Evolutionary conservation across 2,113 vertebrate genomes (phyloP), one percentile per base, ranked within the genome.

Genomic region (Todiramphus saurophagus): DNA sequence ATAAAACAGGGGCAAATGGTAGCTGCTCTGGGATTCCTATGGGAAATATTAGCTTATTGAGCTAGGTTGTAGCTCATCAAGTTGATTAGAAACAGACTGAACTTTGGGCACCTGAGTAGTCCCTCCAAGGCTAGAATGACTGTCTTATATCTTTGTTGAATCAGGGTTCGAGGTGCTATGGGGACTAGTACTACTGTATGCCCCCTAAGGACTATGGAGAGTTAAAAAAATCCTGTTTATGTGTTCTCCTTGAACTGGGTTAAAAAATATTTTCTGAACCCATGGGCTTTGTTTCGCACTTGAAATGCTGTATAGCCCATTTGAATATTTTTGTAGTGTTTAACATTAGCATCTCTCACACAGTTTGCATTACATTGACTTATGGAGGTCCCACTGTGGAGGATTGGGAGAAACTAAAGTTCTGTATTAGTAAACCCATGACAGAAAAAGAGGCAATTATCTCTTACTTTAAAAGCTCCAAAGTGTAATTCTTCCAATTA

Each of bases 331-430:
- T 94, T 79, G 66, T 91, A 93, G 84, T 82, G 74, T 73, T 96
- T 96, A 96, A 82, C 84, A 91, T 94, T 94, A 95, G 30, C 87
- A 84, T 91, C 91, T 94, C 84, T 95, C 74, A 93, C 89, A 95
- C 53, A 85, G 93, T 97, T 96, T 96, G 94, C 87, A 87, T 93
- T 96, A 94, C 66, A 84, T 93, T 96, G 95, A 96, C 89, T 97
- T 95, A 96, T 76, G 84, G 87, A 96, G 58, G 93, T 95, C 94
- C 93, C 93, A 95, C 83, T 91, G 95, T 85, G 87, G 96, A 96
- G 78, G 66, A 94, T 4, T 96, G 90, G 74, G 81, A 63, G 88
- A 89, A 96, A 64, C 74, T 87, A 16, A 89, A 95, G 77, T 96
- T 95, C 91, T 89, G 81, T 96, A 50, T 91, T 93, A 73, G 91